Conservation (phyloP, 2,113 vertebrate genomes). For the Ictalurus punctatus region DNA sequence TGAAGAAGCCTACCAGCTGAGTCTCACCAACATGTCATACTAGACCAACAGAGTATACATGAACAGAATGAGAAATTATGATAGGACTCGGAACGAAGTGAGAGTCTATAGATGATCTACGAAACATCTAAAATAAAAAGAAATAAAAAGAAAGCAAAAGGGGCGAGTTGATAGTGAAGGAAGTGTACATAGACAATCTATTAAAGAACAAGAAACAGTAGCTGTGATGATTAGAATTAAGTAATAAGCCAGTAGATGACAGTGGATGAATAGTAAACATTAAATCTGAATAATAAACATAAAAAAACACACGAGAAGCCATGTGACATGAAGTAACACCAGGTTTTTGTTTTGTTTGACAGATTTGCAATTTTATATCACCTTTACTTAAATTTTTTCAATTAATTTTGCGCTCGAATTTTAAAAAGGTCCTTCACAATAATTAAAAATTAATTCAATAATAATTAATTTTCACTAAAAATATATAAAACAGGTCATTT, state of each 20-base stretch:
- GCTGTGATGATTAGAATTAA: neutral
- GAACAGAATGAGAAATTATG: neutral
- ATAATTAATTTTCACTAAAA: neutral
- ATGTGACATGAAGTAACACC: neutral
- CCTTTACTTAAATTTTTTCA: neutral
- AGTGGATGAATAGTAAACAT: neutral
- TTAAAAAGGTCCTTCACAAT: neutral
- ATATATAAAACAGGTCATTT: neutral
- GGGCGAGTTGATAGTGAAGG: neutral
- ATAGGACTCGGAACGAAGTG: neutral
- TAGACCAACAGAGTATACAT: neutral
- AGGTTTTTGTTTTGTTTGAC: neutral
- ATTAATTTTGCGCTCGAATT: neutral
- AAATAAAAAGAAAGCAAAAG: neutral
- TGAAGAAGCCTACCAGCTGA: neutral
- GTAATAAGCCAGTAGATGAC: neutral
- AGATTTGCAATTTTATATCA: neutral
- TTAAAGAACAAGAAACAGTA: neutral
- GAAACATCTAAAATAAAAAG: neutral
- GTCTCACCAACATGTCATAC: neutral
- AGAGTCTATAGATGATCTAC: neutral
- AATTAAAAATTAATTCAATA: neutral
- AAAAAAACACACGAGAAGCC: neutral
- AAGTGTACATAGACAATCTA: neutral
- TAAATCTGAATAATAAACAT: neutral